Base-by-base conservation (phyloP, 1,140 invertebrate species). In the Drosophila nikananu region DNA sequence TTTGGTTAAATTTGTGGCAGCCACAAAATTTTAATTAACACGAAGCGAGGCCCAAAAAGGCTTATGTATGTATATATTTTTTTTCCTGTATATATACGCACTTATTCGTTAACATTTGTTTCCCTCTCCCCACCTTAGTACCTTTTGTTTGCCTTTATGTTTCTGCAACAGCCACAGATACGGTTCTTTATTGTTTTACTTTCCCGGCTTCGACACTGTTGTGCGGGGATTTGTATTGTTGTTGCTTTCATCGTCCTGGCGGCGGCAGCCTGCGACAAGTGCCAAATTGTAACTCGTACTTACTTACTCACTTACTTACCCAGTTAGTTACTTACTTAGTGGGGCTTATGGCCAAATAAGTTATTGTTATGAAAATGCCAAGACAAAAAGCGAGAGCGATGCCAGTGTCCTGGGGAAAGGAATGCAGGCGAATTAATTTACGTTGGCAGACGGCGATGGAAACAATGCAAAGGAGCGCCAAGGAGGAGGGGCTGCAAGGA, bases 281-380 rank as follows among this genome's bases (percentile, higher is more conserved):
- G 83, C 68, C 63, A 75, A 76, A 82, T 61, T 75, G 44, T 60
- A 30, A 44, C 62, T 35, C 54, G 35, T 37, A 54, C 67, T 72
- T 44, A 55, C 61, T 62, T 51, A 80, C 80, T 63, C 61, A 83
- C 80, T 82, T 65, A 81, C 80, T 83, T 83, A 76, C 76, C 78
- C 67, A 83, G 70, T 83, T 80, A 83, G 58, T 82, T 72, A 78
- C 76, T 79, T 79, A 83, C 76, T 75, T 75, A 75, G 59, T 49
- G 49, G 21, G 72, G 48, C 72, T 74, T 74, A 75, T 63, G 71
- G 71, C 54, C 68, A 19, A 74, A 61, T 74, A 74, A 74, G 71
- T 74, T 74, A 74, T 74, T 74, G 71, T 74, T 74, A 74, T 74
- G 71, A 74, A 61, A 74, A 73, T 61, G 52, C 55, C 54, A 61